A percentile compares a stretch with the other conserved stretches of the same genome.
phyloP scores from a whole-genome alignment of 2,888 invertebrate genomes.

The Pasiphila rectangulata region DNA sequence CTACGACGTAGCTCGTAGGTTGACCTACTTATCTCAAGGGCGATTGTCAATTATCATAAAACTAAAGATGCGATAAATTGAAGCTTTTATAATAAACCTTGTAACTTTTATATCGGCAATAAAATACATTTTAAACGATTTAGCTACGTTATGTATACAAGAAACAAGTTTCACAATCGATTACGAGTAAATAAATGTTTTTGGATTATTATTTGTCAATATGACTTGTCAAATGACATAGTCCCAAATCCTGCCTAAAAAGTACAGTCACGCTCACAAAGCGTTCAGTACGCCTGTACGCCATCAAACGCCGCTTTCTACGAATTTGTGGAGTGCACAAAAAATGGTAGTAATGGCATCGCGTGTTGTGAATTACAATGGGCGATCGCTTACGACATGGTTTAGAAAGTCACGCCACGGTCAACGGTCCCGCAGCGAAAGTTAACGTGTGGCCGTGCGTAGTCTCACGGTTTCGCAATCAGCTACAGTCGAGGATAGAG shows the following conservation, averaged over 20 bases:
- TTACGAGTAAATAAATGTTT: not conserved
- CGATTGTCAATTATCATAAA: conserved; percentile 18
- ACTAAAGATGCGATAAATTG: conserved; percentile 15
- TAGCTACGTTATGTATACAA: not conserved
- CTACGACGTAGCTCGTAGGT: conserved; percentile 34
- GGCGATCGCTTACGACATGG: conserved; percentile 70
- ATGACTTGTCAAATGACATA: no score
- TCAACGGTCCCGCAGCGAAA: conserved; percentile 76
- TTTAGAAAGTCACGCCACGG: conserved; percentile 79
- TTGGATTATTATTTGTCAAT: no score
- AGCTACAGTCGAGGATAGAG: conserved; percentile 33
- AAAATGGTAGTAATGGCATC: conserved; percentile 65
- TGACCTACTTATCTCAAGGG: conserved; percentile 21
- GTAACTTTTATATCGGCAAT: conserved; percentile 23
- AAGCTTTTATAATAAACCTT: conserved; percentile 24
- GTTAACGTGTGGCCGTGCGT: conserved; percentile 62
- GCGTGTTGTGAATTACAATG: conserved; percentile 76
- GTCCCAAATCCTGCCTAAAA: not conserved
- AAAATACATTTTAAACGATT: conserved; percentile 20
- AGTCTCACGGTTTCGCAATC: conserved; percentile 49
- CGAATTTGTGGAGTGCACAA: conserved; percentile 58
- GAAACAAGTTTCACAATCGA: no score
- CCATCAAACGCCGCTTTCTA: conserved; percentile 54
- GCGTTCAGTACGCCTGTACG: conserved; percentile 5
- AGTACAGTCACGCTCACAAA: conserved; percentile 6